Evolutionary conservation across 1,140 invertebrate genomes (phyloP), one percentile per base, ranked within the genome.

Genomic region (Solen grandis): DNA sequence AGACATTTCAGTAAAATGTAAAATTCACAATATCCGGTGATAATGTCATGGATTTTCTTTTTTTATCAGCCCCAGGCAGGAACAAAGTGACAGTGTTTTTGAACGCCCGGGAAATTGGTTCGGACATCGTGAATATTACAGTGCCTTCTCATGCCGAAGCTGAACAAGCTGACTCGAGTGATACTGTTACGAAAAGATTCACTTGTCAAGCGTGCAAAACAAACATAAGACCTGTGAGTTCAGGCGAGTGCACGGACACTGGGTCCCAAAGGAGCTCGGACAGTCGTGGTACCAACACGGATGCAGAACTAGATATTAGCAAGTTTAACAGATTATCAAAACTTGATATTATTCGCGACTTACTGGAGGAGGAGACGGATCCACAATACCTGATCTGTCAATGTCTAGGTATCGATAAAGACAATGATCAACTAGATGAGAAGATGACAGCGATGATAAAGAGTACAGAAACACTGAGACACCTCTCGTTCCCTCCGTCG

Each of bases 371-470:
- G 0, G 74, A 38, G 22, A 66, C 60, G 13, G 29, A 66, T 14
- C 74, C 74, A 31, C 31, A 54, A 14, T 35, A 77, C 8, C 22
- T 77, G 29, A 14, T 77, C 22, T 77, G 74, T 29, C 74, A 68
- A 27, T 77, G 74, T 68, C 36, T 77, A 19, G 74, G 74, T 0
- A 54, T 77, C 35, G 35, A 66, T 38, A 57, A 57, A 55, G 63
- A 65, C 10, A 25, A n/a, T 19, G 25, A 27, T 59, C 63, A 68
- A 31, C 60, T 77, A n/a, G 74, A 77, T 31, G 36, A 59, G 33
- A 66, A 77, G 35, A 75, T 75, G 72, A 29, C 72, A n/a, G 38
- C 55, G 33, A 50, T 75, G 57, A 38, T 75, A 2, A 38, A 63
- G 14, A 63, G 59, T 35, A 46, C 55, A 0, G 60, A 75, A 3